phyloP scores from a whole-genome alignment of 2,888 invertebrate genomes.

The Phortica magna region DNA sequence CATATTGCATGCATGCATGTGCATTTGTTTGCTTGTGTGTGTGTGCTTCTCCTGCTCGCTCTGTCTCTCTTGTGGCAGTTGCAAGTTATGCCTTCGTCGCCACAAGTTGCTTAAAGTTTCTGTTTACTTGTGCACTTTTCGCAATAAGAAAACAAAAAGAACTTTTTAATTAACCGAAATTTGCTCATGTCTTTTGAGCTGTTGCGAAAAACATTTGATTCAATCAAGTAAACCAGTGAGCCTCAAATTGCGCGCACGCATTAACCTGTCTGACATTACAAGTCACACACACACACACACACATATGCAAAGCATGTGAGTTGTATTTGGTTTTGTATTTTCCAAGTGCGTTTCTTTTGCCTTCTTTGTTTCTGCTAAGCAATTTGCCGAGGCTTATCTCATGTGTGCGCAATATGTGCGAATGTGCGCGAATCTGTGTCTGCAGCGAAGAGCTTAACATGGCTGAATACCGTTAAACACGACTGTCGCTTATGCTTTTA shows the following conservation, averaged over 20 bases:
- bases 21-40: not conserved
- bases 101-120: too few species aligned
- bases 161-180: too few species aligned
- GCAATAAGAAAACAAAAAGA: too few species aligned
- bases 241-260: too few species aligned
- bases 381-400: conserved; percentile 14
- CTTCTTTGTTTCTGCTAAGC: conserved; percentile 1
- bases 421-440: conserved; percentile 38
- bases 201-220: too few species aligned
- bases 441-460: conserved; percentile 66
- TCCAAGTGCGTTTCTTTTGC: not conserved
- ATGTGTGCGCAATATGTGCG: conserved; percentile 21
- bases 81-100: too few species aligned
- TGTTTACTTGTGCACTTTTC: too few species aligned
- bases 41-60: not conserved
- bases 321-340: not conserved
- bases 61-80: too few species aligned
- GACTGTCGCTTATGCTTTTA: conserved; percentile 69
- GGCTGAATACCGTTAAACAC: conserved; percentile 69
- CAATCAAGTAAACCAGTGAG: too few species aligned
- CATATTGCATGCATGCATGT: not conserved
- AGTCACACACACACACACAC: not conserved
- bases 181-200: too few species aligned
- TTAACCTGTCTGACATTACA: not conserved
- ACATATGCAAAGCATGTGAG: not conserved